Evolutionary conservation across 2,888 invertebrate species (phyloP).

Genomic region (Oasisia sp.): DNA sequence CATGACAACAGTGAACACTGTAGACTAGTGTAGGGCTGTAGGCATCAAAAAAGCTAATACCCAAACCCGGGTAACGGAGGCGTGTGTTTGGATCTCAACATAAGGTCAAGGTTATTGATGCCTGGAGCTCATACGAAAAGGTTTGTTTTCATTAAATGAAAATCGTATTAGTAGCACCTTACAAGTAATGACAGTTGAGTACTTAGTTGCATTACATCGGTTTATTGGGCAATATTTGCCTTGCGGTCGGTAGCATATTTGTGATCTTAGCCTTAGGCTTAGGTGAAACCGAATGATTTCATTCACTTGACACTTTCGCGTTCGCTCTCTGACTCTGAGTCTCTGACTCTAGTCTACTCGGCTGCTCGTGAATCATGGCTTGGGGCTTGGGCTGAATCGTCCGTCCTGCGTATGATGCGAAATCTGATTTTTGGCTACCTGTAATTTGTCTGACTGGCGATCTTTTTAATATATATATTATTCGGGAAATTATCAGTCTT

Average conservation of each 20-base stretch:
- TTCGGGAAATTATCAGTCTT: too few relatives aligned
- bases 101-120: not conserved
- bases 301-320: not conserved
- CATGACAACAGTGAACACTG: not conserved
- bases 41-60: not conserved
- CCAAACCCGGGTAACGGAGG: conserved; percentile 9
- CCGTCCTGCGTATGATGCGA: too few relatives aligned
- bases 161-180: not conserved
- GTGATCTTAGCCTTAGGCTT: too few relatives aligned
- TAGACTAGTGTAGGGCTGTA: too few relatives aligned
- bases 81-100: not conserved
- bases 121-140: not conserved
- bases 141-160: not conserved
- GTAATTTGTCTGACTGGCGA: too few relatives aligned
- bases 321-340: not conserved
- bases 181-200: not conserved
- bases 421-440: too few relatives aligned
- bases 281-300: not conserved
- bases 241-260: not conserved
- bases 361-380: not conserved
- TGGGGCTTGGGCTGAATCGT: too few relatives aligned
- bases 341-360: not conserved
- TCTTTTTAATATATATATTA: too few relatives aligned
- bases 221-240: not conserved
- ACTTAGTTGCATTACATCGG: not conserved